phyloP scores from a whole-genome alignment of 2,113 vertebrate genomes.

The Sorex fumeus region DNA sequence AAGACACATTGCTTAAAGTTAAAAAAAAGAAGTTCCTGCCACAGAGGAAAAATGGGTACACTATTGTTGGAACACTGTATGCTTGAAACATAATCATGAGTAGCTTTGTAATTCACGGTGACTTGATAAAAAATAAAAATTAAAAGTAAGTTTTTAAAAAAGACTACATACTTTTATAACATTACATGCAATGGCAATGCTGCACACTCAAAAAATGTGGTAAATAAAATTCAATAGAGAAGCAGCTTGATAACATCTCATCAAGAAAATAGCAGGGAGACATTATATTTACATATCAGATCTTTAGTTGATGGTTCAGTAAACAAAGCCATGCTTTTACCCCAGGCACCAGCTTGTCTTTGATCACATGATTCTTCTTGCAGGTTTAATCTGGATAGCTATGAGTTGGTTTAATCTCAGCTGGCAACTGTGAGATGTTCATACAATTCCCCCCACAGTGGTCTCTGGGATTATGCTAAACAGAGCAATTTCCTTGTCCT shows the following conservation, averaged over 20 bases:
- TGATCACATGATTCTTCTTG: constrained; percentile 84
- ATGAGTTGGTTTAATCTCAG: constrained; percentile 99
- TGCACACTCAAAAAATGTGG: constrained; percentile 70
- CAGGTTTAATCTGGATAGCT: constrained; percentile 90
- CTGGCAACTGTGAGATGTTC: constrained; percentile 99
- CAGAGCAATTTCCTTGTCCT: constrained; percentile 92
- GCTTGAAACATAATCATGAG: too few relatives aligned
- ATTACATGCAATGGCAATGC: constrained; percentile 59
- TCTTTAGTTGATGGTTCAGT: constrained; percentile 79
- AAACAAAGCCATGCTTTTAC: constrained; percentile 79
- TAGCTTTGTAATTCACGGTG: too few relatives aligned
- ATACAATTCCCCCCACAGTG: constrained; percentile 94
- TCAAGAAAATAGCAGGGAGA: constrained; percentile 72
- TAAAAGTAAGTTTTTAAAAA: neutral
- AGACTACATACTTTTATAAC: constrained; percentile 73
- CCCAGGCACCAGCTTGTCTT: constrained; percentile 66
- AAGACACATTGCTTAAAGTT: too few relatives aligned
- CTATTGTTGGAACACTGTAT: too few relatives aligned
- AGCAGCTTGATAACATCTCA: constrained; percentile 77
- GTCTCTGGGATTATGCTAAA: constrained; percentile 99
- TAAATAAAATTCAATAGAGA: constrained; percentile 72
- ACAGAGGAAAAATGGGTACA: too few relatives aligned
- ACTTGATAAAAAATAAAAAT: too few relatives aligned
- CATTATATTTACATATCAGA: constrained; percentile 73
- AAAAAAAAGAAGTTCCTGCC: too few relatives aligned